Conservation (phyloP, 2,113 vertebrate genomes). For the Platycercus adscitus region DNA sequence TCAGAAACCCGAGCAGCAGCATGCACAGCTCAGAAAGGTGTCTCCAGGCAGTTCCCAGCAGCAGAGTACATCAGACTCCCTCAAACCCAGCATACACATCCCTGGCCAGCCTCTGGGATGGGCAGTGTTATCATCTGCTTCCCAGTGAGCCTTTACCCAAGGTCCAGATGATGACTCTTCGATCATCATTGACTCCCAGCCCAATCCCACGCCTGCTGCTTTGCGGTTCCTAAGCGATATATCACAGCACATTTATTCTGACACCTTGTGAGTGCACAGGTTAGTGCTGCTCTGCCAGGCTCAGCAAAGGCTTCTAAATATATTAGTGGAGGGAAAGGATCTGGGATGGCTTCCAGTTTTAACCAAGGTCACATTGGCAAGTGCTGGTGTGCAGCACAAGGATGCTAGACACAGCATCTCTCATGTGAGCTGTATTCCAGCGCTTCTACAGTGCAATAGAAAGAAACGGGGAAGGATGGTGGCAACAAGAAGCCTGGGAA, state of each 20-base stretch:
- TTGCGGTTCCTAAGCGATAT: neutral
- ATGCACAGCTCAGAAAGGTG: neutral
- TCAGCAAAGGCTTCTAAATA: conserved; percentile 57
- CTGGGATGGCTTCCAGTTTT: conserved; percentile 60
- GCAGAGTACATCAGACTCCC: neutral
- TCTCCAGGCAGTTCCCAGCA: neutral
- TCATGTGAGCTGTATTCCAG: neutral
- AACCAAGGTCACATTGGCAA: conserved; percentile 55
- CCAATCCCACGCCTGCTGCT: neutral
- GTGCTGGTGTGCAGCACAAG: neutral
- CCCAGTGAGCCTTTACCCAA: neutral
- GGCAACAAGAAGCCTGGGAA: neutral
- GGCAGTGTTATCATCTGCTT: neutral
- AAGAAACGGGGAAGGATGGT: neutral
- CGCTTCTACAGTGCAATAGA: neutral
- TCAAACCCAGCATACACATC: neutral
- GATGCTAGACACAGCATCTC: neutral
- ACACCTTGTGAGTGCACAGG: neutral
- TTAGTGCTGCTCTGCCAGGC: conserved; percentile 41
- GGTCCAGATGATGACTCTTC: neutral
- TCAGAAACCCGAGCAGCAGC: neutral
- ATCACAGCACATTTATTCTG: conserved; percentile 22
- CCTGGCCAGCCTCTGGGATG: neutral
- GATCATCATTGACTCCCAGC: neutral
- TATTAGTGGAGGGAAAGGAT: conserved; percentile 35